Percentiles rank a stretch among this genome's conserved stretches.
phyloP scores from a whole-genome alignment of 2,888 invertebrate species.

The Plagodis pulveraria region DNA sequence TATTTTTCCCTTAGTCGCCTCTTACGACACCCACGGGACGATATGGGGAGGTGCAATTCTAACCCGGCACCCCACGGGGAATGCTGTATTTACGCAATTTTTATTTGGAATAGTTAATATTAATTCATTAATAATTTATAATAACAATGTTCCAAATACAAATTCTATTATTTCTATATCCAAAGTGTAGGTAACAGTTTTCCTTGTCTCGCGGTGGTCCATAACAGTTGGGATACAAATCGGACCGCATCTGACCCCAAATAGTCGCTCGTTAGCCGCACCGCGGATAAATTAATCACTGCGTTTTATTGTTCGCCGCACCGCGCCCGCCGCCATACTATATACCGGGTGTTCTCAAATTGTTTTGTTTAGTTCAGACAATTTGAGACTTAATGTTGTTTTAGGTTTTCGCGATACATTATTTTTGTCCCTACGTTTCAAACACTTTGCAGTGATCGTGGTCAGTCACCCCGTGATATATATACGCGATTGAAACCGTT shows the following conservation, averaged over 20 bases:
- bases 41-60: too few species aligned
- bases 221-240: constrained; percentile 41
- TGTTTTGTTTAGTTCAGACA: neutral
- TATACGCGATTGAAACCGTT: too few species aligned
- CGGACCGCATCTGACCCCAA: constrained; percentile 66
- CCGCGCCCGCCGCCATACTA: constrained; percentile 37
- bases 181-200: neutral
- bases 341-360: constrained; percentile 52
- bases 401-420: too few species aligned
- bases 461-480: too few species aligned
- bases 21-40: too few species aligned
- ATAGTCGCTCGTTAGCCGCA: constrained; percentile 74
- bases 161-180: neutral
- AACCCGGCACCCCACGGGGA: too few species aligned
- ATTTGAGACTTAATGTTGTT: constrained; percentile 1
- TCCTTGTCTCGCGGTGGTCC: constrained; percentile 50
- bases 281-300: constrained; percentile 76
- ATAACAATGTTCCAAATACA: neutral
- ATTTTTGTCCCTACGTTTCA: too few species aligned
- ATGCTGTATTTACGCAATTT: too few species aligned
- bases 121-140: too few species aligned
- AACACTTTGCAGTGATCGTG: too few species aligned
- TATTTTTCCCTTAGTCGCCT: too few species aligned
- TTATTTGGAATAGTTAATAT: too few species aligned
- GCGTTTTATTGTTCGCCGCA: constrained; percentile 76